phyloP scores from a whole-genome alignment of 2,113 vertebrate genomes.

The Pygoscelis adeliae region DNA sequence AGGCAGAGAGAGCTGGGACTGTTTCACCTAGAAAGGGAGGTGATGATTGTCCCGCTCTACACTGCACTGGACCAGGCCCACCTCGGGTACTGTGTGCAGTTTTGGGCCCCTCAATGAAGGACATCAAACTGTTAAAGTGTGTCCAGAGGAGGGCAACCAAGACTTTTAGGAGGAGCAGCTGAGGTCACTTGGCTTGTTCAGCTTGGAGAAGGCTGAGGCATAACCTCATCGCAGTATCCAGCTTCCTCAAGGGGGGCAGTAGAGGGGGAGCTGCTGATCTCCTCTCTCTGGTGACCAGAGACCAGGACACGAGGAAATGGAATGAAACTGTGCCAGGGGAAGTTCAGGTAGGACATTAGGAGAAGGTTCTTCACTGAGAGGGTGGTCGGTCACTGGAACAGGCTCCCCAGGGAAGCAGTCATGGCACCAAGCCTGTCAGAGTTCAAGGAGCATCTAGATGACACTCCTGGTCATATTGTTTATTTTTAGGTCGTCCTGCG shows the following conservation, averaged over 20 bases:
- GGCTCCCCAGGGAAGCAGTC: neutral
- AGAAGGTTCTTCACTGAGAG: neutral
- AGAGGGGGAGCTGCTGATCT: neutral
- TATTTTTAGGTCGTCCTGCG: neutral
- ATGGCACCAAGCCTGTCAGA: neutral
- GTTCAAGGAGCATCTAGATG: neutral
- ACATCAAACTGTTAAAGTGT: neutral
- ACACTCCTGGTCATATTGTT: neutral
- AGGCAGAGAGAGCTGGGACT: neutral
- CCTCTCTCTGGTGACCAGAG: neutral
- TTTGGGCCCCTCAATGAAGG: neutral
- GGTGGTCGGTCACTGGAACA: neutral
- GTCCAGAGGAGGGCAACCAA: neutral
- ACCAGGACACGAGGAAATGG: neutral
- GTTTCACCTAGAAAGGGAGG: neutral
- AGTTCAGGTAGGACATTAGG: neutral
- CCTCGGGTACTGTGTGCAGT: neutral
- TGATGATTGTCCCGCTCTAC: neutral
- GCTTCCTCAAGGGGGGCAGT: rapidly evolving
- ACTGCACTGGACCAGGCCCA: neutral
- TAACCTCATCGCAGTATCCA: neutral
- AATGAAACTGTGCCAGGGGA: neutral
- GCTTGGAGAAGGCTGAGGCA: neutral
- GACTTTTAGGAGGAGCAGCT: neutral
- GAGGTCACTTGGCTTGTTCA: neutral